Percentiles rank a stretch among this genome's conserved stretches.
Conservation (phyloP, 2,797 vertebrate species). For the Pempheris klunzingeri region DNA sequence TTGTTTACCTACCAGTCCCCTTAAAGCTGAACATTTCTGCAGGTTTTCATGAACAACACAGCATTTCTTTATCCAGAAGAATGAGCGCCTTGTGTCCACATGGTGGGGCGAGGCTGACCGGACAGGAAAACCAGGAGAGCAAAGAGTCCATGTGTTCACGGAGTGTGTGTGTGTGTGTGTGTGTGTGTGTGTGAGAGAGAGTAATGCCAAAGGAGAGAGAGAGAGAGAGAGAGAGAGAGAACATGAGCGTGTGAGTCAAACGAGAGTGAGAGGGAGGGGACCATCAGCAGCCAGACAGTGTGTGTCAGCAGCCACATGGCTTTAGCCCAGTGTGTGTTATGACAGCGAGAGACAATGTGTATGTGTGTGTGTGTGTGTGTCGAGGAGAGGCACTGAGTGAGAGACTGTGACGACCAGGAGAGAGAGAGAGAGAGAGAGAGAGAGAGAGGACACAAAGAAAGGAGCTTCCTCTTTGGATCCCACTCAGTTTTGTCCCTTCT, state of each 20-base stretch:
- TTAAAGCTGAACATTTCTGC: slow-evolving; percentile 55
- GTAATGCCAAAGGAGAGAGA: slow-evolving; percentile 11
- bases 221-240: slow-evolving; percentile 22
- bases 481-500: slow-evolving; percentile 20
- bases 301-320: slow-evolving; percentile 76
- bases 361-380: slow-evolving; percentile 22
- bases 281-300: slow-evolving; percentile 59
- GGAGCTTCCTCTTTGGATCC: slow-evolving; percentile 45
- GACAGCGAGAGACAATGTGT: slow-evolving; percentile 39
- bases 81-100: slow-evolving; percentile 82
- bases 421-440: neutral
- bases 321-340: slow-evolving; percentile 61
- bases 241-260: slow-evolving; percentile 36
- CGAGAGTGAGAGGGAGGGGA: slow-evolving; percentile 54
- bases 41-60: slow-evolving; percentile 68
- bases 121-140: slow-evolving; percentile 52
- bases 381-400: slow-evolving; percentile 34
- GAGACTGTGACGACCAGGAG: slow-evolving; percentile 24
- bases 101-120: slow-evolving; percentile 67
- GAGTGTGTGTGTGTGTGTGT: slow-evolving; percentile 9
- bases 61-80: slow-evolving; percentile 79
- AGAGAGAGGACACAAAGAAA: slow-evolving; percentile 16
- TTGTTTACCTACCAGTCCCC: slow-evolving; percentile 43
- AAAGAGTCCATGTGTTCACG: slow-evolving; percentile 4
- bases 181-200: slow-evolving; percentile 5